A percentile compares a stretch with the other conserved stretches of the same genome.
These are phyloP conservation scores for Globodera rostochiensis DNA, from an alignment of 1,140 invertebrate species.

Conservation along the genomic window DNA sequence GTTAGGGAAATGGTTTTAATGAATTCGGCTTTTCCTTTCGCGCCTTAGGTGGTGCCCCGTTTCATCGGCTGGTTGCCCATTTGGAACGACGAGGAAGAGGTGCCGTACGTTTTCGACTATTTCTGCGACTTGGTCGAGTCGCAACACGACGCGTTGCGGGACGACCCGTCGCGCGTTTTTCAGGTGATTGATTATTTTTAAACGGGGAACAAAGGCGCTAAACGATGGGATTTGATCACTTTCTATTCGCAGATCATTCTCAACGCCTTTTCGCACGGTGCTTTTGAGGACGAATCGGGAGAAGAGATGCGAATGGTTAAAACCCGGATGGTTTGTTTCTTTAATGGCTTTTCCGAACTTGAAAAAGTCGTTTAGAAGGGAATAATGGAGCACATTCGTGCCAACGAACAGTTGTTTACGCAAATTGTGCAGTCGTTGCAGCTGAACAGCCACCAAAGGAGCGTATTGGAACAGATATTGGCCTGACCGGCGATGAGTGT, in stretches of 20 bases:
- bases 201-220: constrained; percentile 77
- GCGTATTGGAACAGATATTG: background rate
- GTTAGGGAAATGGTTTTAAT: background rate
- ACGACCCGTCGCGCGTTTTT: constrained; percentile 20
- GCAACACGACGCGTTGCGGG: constrained; percentile 54
- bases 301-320: constrained; percentile 40
- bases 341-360: constrained; percentile 40
- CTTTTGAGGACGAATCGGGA: constrained; percentile 70
- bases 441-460: constrained; percentile 23
- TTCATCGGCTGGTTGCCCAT: constrained; percentile 95
- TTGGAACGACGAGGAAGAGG: constrained; percentile 91
- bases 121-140: constrained; percentile 90
- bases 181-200: constrained; percentile 1
- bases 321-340: constrained; percentile 37
- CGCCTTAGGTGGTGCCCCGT: constrained; percentile 74
- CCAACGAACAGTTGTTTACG: constrained; percentile 48
- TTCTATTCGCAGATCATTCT: constrained; percentile 84
- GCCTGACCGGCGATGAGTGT: background rate
- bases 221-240: constrained; percentile 76
- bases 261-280: constrained; percentile 82
- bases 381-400: constrained; percentile 28
- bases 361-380: background rate
- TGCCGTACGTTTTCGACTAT: constrained; percentile 86
- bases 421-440: constrained; percentile 25
- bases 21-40: constrained; percentile 35